Evolutionary conservation across 1,140 invertebrate species (phyloP).

Genomic region (Lutraria rhynchaena): DNA sequence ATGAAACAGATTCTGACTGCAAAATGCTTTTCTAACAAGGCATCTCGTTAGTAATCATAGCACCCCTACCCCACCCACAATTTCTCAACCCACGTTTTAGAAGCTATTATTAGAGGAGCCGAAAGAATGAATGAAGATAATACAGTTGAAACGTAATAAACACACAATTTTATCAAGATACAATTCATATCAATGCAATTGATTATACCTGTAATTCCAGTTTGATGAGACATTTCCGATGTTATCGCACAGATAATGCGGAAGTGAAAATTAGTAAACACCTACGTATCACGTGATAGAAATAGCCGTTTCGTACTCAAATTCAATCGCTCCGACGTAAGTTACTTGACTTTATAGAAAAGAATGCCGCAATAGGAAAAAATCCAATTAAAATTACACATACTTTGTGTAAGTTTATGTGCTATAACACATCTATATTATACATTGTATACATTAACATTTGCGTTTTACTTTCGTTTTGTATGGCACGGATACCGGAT

Average conservation of each 20-base stretch:
- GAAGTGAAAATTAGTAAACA: conserved; percentile 55
- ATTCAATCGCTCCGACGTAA: too few relatives aligned
- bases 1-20: too few relatives aligned
- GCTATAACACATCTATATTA: too few relatives aligned
- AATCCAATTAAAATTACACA: too few relatives aligned
- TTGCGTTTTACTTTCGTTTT: too few relatives aligned
- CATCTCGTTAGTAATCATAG: neutral
- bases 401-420: too few relatives aligned
- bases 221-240: conserved; percentile 73
- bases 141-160: neutral
- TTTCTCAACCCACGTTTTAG: too few relatives aligned
- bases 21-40: neutral
- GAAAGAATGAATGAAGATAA: neutral
- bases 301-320: conserved; percentile 34
- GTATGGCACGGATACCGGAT: too few relatives aligned
- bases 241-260: conserved; percentile 14
- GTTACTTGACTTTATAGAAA: too few relatives aligned
- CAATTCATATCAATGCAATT: neutral
- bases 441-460: too few relatives aligned
- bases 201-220: conserved; percentile 70
- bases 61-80: neutral
- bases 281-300: conserved; percentile 59
- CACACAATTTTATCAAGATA: neutral
- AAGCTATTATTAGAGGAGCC: neutral
- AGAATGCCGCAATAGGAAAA: too few relatives aligned